These are phyloP conservation scores for Prinia subflava DNA, from an alignment of 2,113 vertebrate genomes.

Conservation along the genomic window DNA sequence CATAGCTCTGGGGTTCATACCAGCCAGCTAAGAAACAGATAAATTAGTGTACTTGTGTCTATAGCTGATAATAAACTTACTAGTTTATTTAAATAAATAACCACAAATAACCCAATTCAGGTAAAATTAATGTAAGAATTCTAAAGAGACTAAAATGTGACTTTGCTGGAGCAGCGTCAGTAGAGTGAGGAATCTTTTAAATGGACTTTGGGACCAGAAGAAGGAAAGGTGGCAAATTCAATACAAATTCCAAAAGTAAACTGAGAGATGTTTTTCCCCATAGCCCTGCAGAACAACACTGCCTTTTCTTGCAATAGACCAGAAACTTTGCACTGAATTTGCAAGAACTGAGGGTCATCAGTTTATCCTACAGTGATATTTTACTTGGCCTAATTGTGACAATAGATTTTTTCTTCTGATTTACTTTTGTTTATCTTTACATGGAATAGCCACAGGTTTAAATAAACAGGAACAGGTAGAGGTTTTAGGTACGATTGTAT, in stretches of 20 bases:
- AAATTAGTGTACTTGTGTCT: not conserved
- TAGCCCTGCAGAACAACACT: not conserved
- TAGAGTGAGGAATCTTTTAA: not conserved
- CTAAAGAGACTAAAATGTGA: not conserved
- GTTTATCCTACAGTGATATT: not conserved
- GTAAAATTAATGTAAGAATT: not conserved
- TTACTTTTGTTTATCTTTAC: not conserved
- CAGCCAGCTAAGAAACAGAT: not conserved
- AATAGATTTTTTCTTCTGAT: not conserved
- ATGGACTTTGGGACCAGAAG: not conserved
- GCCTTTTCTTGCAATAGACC: not conserved
- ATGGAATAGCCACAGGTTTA: not conserved
- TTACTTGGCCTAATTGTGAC: not conserved
- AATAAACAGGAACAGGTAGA: not conserved
- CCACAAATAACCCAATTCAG: not conserved
- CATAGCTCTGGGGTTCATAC: not conserved
- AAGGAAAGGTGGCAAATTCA: not conserved
- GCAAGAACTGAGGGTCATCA: not conserved
- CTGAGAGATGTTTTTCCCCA: accelerated
- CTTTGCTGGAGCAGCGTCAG: not conserved
- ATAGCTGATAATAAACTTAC: not conserved
- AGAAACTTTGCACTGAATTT: not conserved
- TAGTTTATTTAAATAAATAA: not conserved
- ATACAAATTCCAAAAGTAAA: not conserved
- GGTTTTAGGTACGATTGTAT: accelerated